phyloP scores from a whole-genome alignment of 1,140 invertebrate genomes.

The Macrocentrus cingulum region DNA sequence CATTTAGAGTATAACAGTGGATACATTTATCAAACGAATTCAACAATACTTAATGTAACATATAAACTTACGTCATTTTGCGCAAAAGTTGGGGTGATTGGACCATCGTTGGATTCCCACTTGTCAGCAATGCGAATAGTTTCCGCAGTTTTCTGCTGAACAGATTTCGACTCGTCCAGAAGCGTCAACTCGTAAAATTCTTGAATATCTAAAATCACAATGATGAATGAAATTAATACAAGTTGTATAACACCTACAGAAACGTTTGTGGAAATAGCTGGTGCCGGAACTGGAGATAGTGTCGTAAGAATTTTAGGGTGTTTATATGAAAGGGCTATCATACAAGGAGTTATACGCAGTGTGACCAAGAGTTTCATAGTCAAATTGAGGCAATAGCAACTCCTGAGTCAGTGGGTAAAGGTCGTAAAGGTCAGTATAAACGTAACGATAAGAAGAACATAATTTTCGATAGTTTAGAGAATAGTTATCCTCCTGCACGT shows the following conservation, averaged over 20 bases:
- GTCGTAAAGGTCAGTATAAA: slow-evolving; percentile 28
- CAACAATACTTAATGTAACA: background rate
- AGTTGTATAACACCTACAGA: background rate
- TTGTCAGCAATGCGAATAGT: slow-evolving; percentile 94
- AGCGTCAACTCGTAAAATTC: slow-evolving; percentile 98
- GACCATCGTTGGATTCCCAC: slow-evolving; percentile 80
- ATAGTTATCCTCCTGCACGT: slow-evolving; percentile 8
- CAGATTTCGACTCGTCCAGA: slow-evolving; percentile 90
- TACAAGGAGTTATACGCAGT: background rate
- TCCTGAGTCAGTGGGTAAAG: background rate
- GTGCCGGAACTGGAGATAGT: no score
- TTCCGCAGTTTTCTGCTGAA: slow-evolving; percentile 93
- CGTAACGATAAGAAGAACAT: slow-evolving; percentile 31
- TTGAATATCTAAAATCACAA: slow-evolving; percentile 88
- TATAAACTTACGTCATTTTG: slow-evolving; percentile 64
- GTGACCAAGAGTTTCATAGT: slow-evolving; percentile 16
- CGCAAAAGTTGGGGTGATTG: slow-evolving; percentile 63
- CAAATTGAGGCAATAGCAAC: slow-evolving; percentile 6
- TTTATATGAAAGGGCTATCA: no score
- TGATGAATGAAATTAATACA: slow-evolving; percentile 30
- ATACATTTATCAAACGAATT: no score
- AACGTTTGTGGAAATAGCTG: background rate
- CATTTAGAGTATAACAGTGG: no score
- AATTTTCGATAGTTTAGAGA: slow-evolving; percentile 35
- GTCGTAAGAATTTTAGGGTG: no score